Evolutionary conservation across 2,113 vertebrate genomes (phyloP).

Genomic region (Antechinus stuartii): DNA sequence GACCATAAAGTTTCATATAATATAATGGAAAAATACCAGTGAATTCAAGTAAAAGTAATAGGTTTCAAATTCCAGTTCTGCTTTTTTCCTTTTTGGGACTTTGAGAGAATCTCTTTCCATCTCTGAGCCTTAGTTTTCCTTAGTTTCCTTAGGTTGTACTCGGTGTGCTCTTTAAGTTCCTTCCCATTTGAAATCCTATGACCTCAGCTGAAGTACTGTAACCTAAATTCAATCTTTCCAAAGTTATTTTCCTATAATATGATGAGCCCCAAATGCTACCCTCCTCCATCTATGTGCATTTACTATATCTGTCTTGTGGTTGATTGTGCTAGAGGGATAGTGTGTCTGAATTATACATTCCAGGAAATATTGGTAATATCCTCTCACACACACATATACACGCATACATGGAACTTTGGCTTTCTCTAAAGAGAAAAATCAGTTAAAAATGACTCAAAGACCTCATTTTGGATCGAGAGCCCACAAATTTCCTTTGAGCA

Average conservation of each 20-base stretch:
- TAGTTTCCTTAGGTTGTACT: not conserved
- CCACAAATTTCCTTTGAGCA: conserved; percentile 23
- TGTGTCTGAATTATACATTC: conserved; percentile 22
- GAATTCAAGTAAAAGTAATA: not conserved
- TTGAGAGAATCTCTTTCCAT: not conserved
- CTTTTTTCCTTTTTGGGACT: not conserved
- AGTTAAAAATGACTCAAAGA: conserved; percentile 63
- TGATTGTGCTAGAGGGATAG: not conserved
- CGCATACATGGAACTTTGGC: not conserved
- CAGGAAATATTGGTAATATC: conserved; percentile 33
- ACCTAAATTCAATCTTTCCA: not conserved
- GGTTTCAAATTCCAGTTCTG: not conserved
- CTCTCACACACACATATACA: not conserved
- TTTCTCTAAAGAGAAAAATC: conserved; percentile 26
- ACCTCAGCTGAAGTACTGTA: not conserved
- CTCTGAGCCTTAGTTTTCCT: not conserved
- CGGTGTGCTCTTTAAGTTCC: not conserved
- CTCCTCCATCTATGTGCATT: not conserved
- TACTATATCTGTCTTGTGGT: not conserved
- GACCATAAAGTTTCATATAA: not conserved
- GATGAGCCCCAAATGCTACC: not conserved
- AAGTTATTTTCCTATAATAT: not conserved
- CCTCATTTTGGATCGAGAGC: conserved; percentile 34
- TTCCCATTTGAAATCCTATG: not conserved
- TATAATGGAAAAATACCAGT: not conserved